Base-by-base conservation (phyloP, 2,888 invertebrate genomes). In the Oligia strigilis region DNA sequence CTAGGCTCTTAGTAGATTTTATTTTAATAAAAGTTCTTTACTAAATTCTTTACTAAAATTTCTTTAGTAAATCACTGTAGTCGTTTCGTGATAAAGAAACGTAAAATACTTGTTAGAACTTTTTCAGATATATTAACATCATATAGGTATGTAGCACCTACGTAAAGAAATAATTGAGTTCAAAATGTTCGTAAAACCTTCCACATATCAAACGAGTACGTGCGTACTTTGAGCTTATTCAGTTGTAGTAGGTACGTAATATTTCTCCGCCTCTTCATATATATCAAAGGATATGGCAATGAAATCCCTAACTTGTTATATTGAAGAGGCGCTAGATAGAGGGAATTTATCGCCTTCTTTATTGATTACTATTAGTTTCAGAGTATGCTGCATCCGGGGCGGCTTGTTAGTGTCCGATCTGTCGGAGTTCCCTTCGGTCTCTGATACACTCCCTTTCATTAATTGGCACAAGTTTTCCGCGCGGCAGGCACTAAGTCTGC, bases 401-500 rank as follows among this genome's bases (percentile, higher is more conserved):
- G 60, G 83, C 79, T 85, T 85, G 87, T 88, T 86, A 85, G 81
- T 83, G 78, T 85, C 79, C 78, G 79, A 81, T 75, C 80, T 72
- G 76, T 69, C 75, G 52, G 77, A 40, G 79, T 81, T 86, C 84
- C 89, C 87, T 88, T 84, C 86, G 86, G 87, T 86, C 87, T 86
- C 87, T 87, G 88, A 92, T 90, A 92, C 91, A 90, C 89, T 90
- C 90, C 90, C 88, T 86, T 90, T 91, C 92, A 93, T 93, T 94
- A 94, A 94, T 94, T 93, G 94, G 92, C 91, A 90, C 93, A 94
- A 94, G 89, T 94, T 94, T 94, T 91, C 92, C 92, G 92, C 93
- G 87, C 92, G 92, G 92, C 93, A 91, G 93, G 92, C 93, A 93
- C 92, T 94, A 94, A 94, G 93, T 91, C 94, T 89, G 90, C 92